Evolutionary conservation across 2,113 vertebrate genomes (phyloP), one percentile per base, ranked within the genome.

Genomic region (Mus spicilegus): DNA sequence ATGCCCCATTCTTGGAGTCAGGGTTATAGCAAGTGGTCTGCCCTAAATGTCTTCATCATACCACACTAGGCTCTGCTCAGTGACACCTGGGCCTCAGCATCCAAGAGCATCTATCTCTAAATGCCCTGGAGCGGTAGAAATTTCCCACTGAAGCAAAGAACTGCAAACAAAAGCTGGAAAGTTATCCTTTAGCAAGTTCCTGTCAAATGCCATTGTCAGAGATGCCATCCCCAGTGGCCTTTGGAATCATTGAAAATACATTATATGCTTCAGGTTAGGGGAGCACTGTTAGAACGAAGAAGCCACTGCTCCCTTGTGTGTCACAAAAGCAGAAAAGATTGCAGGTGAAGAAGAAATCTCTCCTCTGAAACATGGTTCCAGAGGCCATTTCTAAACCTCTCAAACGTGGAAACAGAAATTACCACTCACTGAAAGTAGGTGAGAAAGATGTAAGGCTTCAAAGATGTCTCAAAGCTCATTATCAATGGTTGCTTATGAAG

Each of bases 131-230:
- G 42, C 75, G 22, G 81, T 91, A 89, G 90, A 78, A 96, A 96
- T 97, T 96, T 93, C 95, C 91, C 54, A 96, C 72, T 22, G 70
- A 22, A 73, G 70, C 70, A 10, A 39, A n/a, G 70, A 73, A 39
- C 70, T 87, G 89, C 93, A 93, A 80, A 90, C 73, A 91, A 94
- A 96, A 96, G 39, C 95, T 90, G 3, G 82, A 89, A 94, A 95
- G 87, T 42, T 72, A 96, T 90, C 95, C 90, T 92, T 72, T 56
- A 16, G 39, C 3, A 7, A 46, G 78, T 61, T 72, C 70, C 69
- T 93, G 92, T 87, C 89, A n/a, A 82, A 96, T n/a, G 70, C 72
- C 80, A 73, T 54, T 88, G 89, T 92, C 75, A 92, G 87, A 88
- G 72, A 90, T n/a, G n/a, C n/a, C 61, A 63, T 49, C 11, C 70